Conservation (phyloP, 2,888 invertebrate genomes). For the Ferdinandea cuprea region DNA sequence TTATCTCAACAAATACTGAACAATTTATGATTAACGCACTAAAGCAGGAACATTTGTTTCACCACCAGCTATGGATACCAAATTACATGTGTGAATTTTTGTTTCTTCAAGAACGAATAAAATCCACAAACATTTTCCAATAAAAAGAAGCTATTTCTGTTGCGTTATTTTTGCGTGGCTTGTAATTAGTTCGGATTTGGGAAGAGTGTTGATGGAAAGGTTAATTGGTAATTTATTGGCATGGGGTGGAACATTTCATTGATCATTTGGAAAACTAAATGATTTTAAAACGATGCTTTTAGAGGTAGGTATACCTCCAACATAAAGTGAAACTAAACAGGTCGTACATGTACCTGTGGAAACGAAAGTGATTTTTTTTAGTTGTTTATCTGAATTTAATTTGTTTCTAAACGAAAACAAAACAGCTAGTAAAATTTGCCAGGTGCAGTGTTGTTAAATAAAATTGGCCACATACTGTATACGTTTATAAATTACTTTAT, state of each 20-base stretch:
- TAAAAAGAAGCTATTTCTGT: constrained; percentile 4
- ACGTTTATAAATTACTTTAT: too few relatives aligned
- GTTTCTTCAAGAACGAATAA: constrained; percentile 4
- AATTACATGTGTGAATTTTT: background rate
- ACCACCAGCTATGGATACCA: constrained; percentile 1
- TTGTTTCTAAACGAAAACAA: constrained; percentile 4
- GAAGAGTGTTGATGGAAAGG: constrained; percentile 27
- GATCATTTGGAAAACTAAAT: constrained; percentile 12
- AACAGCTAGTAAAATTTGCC: background rate
- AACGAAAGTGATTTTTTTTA: background rate
- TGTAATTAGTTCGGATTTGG: constrained; percentile 6
- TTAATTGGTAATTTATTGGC: constrained; percentile 36
- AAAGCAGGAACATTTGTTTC: background rate
- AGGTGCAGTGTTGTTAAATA: background rate
- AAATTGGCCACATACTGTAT: background rate
- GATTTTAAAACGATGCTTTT: background rate
- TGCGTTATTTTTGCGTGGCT: background rate
- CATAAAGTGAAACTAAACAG: background rate
- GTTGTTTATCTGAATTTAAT: background rate
- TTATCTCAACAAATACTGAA: background rate
- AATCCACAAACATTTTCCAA: constrained; percentile 15
- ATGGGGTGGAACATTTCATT: constrained; percentile 18
- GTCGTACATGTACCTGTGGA: background rate
- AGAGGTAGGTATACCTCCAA: background rate
- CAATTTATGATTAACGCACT: constrained; percentile 17